Percentiles rank a stretch among this genome's conserved stretches.
Evolutionary conservation across 2,888 invertebrate species (phyloP).

Genomic region (Dryococelus australis): DNA sequence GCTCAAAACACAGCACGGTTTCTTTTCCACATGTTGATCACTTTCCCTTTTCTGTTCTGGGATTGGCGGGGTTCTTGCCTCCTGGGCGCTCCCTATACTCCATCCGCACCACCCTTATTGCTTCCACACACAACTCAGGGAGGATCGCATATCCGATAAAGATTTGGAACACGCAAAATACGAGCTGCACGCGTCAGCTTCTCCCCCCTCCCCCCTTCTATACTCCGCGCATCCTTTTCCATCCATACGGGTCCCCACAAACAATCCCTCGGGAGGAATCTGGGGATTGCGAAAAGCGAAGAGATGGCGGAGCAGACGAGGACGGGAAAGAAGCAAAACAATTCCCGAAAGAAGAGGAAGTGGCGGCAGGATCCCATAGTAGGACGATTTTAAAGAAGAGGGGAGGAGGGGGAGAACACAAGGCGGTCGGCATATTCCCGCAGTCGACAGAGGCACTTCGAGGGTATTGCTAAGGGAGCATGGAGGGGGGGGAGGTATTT

Average conservation of each 20-base stretch:
- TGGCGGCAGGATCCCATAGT: neutral
- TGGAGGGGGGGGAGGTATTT: neutral
- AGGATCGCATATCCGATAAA: neutral
- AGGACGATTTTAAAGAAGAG: neutral
- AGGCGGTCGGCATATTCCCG: neutral
- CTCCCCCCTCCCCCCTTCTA: neutral
- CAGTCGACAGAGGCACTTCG: neutral
- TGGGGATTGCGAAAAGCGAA: neutral
- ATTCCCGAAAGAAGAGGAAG: constrained; percentile 9
- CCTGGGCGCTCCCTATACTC: too few relatives aligned
- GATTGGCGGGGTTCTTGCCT: too few relatives aligned
- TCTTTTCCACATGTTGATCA: too few relatives aligned
- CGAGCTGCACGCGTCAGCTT: neutral
- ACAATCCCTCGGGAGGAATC: neutral
- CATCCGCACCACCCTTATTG: too few relatives aligned
- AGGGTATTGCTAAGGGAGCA: neutral
- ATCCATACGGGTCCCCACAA: neutral
- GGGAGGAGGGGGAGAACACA: neutral
- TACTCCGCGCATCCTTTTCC: neutral
- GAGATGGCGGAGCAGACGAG: too few relatives aligned
- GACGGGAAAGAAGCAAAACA: neutral
- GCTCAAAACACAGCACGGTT: too few relatives aligned
- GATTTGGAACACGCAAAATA: neutral
- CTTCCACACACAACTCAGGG: neutral
- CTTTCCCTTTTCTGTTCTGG: too few relatives aligned